Evolutionary conservation across 2,888 invertebrate genomes (phyloP).

Genomic region (Lycia hirtaria): DNA sequence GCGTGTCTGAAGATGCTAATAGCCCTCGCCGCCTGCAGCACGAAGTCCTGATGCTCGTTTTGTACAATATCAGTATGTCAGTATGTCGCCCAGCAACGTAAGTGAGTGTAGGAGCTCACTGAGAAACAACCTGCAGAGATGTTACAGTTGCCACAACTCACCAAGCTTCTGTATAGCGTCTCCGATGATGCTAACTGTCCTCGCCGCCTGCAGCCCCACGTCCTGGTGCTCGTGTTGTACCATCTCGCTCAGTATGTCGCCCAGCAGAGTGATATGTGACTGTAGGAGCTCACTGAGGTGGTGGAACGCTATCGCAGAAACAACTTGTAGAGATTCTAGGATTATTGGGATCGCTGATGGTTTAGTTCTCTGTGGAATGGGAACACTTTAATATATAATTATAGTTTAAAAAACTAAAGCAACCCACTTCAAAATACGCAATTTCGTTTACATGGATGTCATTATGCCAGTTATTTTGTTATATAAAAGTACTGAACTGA

Average conservation of each 20-base stretch:
- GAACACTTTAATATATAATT: too few species aligned
- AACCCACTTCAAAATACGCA: too few species aligned
- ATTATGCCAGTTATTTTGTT: too few species aligned
- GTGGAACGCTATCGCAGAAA: conserved; percentile 86
- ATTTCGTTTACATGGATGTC: too few species aligned
- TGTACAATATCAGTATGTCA: conserved; percentile 87
- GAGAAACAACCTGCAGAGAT: not conserved
- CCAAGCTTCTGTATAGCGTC: conserved; percentile 86
- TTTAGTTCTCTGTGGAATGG: conserved; percentile 69
- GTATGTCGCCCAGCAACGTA: conserved; percentile 84
- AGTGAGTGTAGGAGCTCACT: conserved; percentile 63
- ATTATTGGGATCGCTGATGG: conserved; percentile 88
- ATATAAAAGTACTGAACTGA: too few species aligned
- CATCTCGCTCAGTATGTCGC: conserved; percentile 85
- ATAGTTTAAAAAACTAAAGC: too few species aligned
- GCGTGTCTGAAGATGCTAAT: conserved; percentile 89
- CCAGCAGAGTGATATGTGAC: conserved; percentile 85
- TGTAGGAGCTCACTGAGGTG: conserved; percentile 85
- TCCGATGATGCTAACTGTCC: conserved; percentile 88
- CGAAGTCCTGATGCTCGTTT: conserved; percentile 87
- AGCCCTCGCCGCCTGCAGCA: conserved; percentile 89
- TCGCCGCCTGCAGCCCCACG: conserved; percentile 89
- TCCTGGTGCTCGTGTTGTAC: conserved; percentile 87
- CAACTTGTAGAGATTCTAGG: conserved; percentile 91
- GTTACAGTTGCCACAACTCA: conserved; percentile 43